phyloP scores from a whole-genome alignment of 2,888 invertebrate genomes.

The Nipponacmea schrenckii region DNA sequence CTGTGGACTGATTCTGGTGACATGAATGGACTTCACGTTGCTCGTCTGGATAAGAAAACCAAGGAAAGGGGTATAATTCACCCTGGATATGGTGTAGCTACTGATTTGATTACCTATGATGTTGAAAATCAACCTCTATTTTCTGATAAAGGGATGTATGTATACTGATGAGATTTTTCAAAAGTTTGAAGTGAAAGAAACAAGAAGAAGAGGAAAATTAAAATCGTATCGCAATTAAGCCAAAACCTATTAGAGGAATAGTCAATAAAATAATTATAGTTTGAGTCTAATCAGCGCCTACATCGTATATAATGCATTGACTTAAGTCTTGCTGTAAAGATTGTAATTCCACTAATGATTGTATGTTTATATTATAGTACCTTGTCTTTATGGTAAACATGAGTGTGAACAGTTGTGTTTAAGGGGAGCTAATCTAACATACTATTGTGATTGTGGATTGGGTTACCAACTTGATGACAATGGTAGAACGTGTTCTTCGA shows the following conservation, averaged over 20 bases:
- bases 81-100: slow-evolving; percentile 55
- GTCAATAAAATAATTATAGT: no score
- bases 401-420: slow-evolving; percentile 78
- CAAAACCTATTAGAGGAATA: no score
- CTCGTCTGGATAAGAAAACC: slow-evolving; percentile 50
- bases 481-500: slow-evolving; percentile 51
- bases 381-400: slow-evolving; percentile 38
- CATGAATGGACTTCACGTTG: slow-evolving; percentile 60
- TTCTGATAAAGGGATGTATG: slow-evolving; percentile 23
- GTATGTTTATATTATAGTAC: slow-evolving; percentile 28
- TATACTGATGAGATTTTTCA: no score
- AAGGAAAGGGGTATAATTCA: slow-evolving; percentile 62
- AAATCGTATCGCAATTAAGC: no score
- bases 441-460: slow-evolving; percentile 84
- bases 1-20: slow-evolving; percentile 59
- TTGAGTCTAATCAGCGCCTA: no score
- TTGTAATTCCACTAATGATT: no score
- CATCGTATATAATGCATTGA: no score
- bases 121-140: slow-evolving; percentile 45
- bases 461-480: slow-evolving; percentile 74
- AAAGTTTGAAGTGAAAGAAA: no score
- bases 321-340: no score
- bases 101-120: slow-evolving; percentile 58
- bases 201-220: no score
- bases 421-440: slow-evolving; percentile 74